Conservation (phyloP, 2,113 vertebrate genomes). For the Mugil cephalus region DNA sequence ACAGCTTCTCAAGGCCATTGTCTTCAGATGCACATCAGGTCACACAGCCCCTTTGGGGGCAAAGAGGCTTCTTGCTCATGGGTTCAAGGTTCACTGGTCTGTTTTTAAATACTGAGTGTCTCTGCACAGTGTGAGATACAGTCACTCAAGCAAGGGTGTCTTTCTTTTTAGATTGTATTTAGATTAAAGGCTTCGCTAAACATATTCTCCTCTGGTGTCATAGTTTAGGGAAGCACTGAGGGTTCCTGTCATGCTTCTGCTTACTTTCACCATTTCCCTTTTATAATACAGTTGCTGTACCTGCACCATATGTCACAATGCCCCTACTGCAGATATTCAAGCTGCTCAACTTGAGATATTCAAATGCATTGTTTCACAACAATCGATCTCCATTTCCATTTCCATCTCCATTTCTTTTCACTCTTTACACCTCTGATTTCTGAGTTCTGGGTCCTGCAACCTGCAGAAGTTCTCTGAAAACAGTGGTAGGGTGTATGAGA, state of each 20-base stretch:
- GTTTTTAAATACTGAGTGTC: slow-evolving; percentile 36
- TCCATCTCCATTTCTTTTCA: too few relatives aligned
- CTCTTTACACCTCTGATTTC: too few relatives aligned
- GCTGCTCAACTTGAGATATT: not conserved
- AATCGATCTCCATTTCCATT: too few relatives aligned
- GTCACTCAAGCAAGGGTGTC: not conserved
- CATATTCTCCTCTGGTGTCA: not conserved
- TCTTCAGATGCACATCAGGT: slow-evolving; percentile 41
- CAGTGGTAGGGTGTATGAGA: too few relatives aligned
- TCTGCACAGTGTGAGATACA: not conserved
- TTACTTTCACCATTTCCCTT: not conserved
- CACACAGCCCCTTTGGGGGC: slow-evolving; percentile 3
- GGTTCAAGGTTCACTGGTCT: slow-evolving; percentile 46
- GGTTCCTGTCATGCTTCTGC: not conserved
- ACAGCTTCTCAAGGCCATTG: slow-evolving; percentile 47
- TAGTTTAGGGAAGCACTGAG: not conserved
- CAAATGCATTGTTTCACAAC: not conserved
- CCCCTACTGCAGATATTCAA: not conserved
- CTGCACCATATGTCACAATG: not conserved
- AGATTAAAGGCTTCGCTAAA: not conserved
- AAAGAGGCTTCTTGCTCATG: slow-evolving; percentile 26
- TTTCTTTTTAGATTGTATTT: not conserved
- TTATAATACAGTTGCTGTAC: not conserved
- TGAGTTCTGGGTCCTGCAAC: too few relatives aligned
- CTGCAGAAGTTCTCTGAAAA: too few relatives aligned